phyloP scores from a whole-genome alignment of 2,797 vertebrate genomes.

The Micrastur ruficollis region DNA sequence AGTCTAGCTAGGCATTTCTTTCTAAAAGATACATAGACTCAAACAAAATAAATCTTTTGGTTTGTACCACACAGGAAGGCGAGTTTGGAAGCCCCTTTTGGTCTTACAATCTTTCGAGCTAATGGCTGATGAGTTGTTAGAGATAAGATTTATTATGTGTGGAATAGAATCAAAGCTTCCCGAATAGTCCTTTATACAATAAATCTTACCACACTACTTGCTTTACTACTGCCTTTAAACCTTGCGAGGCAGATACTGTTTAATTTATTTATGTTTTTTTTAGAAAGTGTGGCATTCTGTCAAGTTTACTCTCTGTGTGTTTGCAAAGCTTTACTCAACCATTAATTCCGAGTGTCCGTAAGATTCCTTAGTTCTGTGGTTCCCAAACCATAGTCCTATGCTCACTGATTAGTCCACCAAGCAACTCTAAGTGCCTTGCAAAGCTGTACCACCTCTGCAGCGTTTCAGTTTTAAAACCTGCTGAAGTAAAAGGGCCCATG shows the following conservation, averaged over 20 bases:
- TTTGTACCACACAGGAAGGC: not conserved
- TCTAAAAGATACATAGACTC: not conserved
- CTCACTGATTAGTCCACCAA: not conserved
- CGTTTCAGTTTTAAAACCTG: not conserved
- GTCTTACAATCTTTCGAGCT: not conserved
- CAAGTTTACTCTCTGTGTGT: not conserved
- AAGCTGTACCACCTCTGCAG: accelerated
- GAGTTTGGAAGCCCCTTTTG: not conserved
- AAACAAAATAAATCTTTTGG: not conserved
- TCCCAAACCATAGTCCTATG: not conserved
- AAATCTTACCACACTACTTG: not conserved
- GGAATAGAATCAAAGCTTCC: not conserved
- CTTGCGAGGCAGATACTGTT: not conserved
- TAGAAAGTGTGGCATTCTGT: not conserved
- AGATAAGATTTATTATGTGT: conserved; percentile 23
- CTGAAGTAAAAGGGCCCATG: not conserved
- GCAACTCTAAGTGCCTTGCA: not conserved
- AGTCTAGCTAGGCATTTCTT: not conserved
- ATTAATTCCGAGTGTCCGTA: accelerated
- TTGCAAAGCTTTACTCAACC: not conserved
- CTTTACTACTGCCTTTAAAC: not conserved
- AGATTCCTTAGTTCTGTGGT: not conserved
- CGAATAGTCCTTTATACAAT: not conserved
- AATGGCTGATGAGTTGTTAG: not conserved
- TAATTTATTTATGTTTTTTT: not conserved